phyloP scores from a whole-genome alignment of 2,797 vertebrate genomes.

The Orestias chungarensis region DNA sequence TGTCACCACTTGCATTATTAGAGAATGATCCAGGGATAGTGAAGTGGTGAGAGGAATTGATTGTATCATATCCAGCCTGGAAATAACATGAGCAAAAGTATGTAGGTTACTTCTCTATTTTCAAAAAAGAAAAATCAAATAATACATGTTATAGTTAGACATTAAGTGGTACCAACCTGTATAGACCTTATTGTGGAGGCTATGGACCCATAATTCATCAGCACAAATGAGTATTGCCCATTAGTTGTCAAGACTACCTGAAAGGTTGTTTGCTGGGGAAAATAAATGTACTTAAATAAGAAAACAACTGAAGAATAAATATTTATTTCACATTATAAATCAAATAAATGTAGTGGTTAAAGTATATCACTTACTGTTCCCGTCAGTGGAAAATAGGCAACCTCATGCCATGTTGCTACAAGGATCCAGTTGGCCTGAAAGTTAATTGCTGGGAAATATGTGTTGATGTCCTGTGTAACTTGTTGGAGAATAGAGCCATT shows the following conservation, averaged over 20 bases:
- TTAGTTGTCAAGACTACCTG: constrained; percentile 72
- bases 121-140: not conserved
- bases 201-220: constrained; percentile 72
- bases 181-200: accelerated
- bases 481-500: constrained; percentile 18
- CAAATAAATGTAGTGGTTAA: not conserved
- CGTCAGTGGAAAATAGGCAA: constrained; percentile 56
- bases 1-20: accelerated
- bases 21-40: constrained; percentile 54
- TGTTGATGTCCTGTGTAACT: constrained; percentile 71
- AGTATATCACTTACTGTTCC: constrained; percentile 64
- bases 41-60: constrained; percentile 39
- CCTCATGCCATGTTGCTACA: constrained; percentile 79
- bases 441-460: constrained; percentile 53
- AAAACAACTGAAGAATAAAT: not conserved
- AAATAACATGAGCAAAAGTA: not conserved
- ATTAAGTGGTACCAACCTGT: constrained; percentile 51
- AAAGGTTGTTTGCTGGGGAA: constrained; percentile 56
- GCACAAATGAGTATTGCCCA: constrained; percentile 57
- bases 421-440: constrained; percentile 74
- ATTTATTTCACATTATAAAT: not conserved
- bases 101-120: not conserved
- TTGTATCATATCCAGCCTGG: constrained; percentile 75
- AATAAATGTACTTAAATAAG: not conserved
- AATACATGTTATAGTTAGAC: not conserved